Base-by-base conservation (phyloP, 2,888 invertebrate species). In the Cremastinae sp. region DNA sequence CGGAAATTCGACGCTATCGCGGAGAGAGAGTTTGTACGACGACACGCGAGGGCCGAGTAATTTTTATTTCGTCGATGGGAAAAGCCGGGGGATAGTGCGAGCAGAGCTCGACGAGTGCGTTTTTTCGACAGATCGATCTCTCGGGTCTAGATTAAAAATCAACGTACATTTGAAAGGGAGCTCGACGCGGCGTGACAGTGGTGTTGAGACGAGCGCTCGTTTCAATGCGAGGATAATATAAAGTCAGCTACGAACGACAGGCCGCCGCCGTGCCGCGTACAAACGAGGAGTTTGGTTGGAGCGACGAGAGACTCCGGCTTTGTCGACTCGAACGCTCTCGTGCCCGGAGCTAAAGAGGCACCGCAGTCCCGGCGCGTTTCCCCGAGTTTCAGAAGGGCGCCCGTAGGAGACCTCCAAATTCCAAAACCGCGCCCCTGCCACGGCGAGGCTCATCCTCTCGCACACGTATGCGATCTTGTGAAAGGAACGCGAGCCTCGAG, bases 71-170 rank as follows among this genome's bases (percentile, higher is more conserved):
- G 47, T 51, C 45, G 16, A 51, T 45, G 56, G 16, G 18, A 14
- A 9, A 12, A 12, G 47, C 16, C 5, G 2, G 9, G 14, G 54
- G 10, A n/a, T n/a, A n/a, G n/a, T n/a, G n/a, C n/a, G 41, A 45
- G 7, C 12, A n/a, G 43, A 47, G 22, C 28, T 8, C n/a, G 28
- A 14, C 16, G 45, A 9, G 66, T 41, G 34, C 36, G 49, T 65
- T 58, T 53, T 58, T 66, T 65, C 66, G 75, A 58, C 66, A 71
- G 75, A 65, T 66, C 72, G 72, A 72, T 69, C 54, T 66, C 54
- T 59, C 53, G 53, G 5, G 28, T 64, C 53, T 41, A 74, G 76
- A 77, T 61, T 69, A 66, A 74, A 77, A 66, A 70, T 54, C 38
- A 71, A 62, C 38, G 58, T 53, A 43, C 22, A 54, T 62, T 14